A percentile compares a stretch with the other conserved stretches of the same genome.
Conservation (phyloP, 2,888 invertebrate genomes). For the Pachycephus smyrnensis region DNA sequence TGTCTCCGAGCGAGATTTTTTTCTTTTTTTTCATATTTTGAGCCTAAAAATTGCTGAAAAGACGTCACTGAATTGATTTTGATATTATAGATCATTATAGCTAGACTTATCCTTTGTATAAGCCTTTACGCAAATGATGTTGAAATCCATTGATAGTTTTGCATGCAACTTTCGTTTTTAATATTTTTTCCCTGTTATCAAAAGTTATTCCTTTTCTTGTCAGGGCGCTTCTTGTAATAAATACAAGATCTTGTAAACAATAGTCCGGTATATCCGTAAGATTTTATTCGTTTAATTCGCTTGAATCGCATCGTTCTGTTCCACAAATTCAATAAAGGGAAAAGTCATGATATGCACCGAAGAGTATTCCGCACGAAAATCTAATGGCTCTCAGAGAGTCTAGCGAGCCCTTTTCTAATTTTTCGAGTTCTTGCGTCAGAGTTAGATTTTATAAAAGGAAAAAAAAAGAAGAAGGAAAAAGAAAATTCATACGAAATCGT, state of each 20-base stretch:
- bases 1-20: neutral
- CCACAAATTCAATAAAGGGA: neutral
- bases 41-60: too few species aligned
- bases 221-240: too few species aligned
- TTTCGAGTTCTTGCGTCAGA: neutral
- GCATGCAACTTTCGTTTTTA: constrained; percentile 17
- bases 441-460: constrained; percentile 8
- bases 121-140: too few species aligned
- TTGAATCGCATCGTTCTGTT: neutral
- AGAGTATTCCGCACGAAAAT: neutral
- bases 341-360: neutral
- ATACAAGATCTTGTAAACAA: too few species aligned
- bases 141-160: neutral
- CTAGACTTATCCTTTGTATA: too few species aligned
- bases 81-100: too few species aligned
- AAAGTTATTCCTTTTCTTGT: too few species aligned
- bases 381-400: neutral
- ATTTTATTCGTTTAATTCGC: neutral
- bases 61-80: too few species aligned
- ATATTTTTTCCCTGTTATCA: constrained; percentile 19
- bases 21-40: too few species aligned
- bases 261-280: too few species aligned
- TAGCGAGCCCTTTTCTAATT: neutral
- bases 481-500: constrained; percentile 5
- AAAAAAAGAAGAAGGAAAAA: constrained; percentile 13